These are phyloP conservation scores for Myiozetetes cayanensis DNA, from an alignment of 2,113 vertebrate genomes.

Conservation along the genomic window DNA sequence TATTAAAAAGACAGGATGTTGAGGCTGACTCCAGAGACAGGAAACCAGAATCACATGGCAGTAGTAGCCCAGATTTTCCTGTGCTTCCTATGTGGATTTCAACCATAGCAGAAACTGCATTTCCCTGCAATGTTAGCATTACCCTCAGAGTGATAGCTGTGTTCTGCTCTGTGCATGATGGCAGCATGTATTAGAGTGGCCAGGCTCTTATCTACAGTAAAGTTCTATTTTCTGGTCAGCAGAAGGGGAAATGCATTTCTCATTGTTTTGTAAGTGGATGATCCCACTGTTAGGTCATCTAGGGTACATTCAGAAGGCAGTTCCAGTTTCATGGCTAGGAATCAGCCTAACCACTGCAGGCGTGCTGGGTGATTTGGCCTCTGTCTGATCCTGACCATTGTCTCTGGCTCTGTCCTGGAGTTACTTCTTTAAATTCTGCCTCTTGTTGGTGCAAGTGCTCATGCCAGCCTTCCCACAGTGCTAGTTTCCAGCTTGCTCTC, in stretches of 20 bases:
- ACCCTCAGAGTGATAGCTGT: background rate
- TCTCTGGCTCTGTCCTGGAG: background rate
- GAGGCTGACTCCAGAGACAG: background rate
- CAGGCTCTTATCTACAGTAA: background rate
- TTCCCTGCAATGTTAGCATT: background rate
- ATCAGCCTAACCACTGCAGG: background rate
- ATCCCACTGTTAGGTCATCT: background rate
- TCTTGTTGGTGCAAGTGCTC: background rate
- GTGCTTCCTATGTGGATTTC: background rate
- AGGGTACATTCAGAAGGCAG: background rate
- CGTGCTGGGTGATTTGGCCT: background rate
- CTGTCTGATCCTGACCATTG: background rate
- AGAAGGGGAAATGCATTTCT: background rate
- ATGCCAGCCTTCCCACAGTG: background rate
- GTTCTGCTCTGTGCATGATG: background rate
- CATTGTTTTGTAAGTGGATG: background rate
- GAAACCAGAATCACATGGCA: background rate
- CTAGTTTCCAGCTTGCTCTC: rapidly evolving
- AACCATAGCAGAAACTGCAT: background rate
- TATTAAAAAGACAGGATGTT: background rate
- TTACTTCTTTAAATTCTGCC: background rate
- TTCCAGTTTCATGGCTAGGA: background rate
- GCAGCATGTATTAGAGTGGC: background rate
- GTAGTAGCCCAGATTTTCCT: background rate
- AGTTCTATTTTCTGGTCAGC: background rate